Base-by-base conservation (phyloP, 2,888 invertebrate species). In the Drosophila nigricruria region DNA sequence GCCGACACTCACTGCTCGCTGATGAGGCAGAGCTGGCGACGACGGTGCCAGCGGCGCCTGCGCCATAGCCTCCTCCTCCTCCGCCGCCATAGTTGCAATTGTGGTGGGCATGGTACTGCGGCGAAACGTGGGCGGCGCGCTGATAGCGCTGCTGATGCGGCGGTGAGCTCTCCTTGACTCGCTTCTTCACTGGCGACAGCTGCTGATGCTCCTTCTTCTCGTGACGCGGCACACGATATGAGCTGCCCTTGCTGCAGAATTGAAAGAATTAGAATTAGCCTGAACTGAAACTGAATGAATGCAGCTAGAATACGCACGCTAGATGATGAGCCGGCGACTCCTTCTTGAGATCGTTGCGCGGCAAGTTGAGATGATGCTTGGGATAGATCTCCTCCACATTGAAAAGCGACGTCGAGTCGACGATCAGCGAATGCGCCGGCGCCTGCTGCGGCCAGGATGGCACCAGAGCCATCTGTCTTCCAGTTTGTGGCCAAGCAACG, bases 141-240 rank as follows among this genome's bases (percentile, higher is more conserved):
- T 92, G 93, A 66, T 93, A 93, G 40, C 93, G 92, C 81, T 93
- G 93, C 82, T 93, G 93, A 69, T 95, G 95, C 45, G 97, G 98
- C 27, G 98, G 98, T 27, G 98, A 97, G 90, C 97, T 98, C 92
- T 98, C 98, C 93, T 98, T 98, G 47, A 98, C 98, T 20, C 98
- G 95, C 92, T 99, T 99, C 94, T 99, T 99, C 30, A 98, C 98
- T 2, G 99, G 99, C 87, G 98, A 98, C 87, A 98, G 93, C 92
- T 98, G 98, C 64, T 97, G 96, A 64, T 96, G 96, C 91, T 96
- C 96, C 92, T 97, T 97, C 92, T 97, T 97, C 90, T 96, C 95
- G 83, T 95, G 93, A 52, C 93, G 92, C 73, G 93, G 93, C 81
- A 93, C 93, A 84, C 93, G 93, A 94, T 91, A 93, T 65, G 92